A percentile compares a stretch with the other conserved stretches of the same genome.
phyloP scores from a whole-genome alignment of 2,797 vertebrate genomes.

The Falco cherrug region DNA sequence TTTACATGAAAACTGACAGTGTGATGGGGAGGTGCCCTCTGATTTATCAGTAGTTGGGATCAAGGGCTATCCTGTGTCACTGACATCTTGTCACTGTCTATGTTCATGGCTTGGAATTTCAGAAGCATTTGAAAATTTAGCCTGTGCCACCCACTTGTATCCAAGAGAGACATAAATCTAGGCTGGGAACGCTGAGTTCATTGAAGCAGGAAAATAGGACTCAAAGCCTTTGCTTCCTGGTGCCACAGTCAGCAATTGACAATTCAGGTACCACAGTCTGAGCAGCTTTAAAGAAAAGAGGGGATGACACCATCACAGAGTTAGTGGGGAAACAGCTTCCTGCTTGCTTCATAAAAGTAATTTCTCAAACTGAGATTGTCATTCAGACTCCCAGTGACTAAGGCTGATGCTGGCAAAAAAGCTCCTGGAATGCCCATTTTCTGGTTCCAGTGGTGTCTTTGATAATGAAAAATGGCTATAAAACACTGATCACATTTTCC shows the following conservation, averaged over 20 bases:
- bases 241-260: not conserved
- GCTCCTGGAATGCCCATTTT: not conserved
- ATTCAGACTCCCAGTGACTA: not conserved
- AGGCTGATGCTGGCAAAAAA: not conserved
- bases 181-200: not conserved
- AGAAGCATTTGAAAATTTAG: slow-evolving; percentile 14
- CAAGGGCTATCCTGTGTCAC: not conserved
- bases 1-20: not conserved
- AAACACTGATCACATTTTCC: not conserved
- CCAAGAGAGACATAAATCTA: not conserved
- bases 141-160: not conserved
- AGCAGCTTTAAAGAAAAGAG: not conserved
- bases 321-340: not conserved
- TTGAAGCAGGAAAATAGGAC: not conserved
- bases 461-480: not conserved
- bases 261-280: not conserved
- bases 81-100: not conserved
- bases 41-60: not conserved
- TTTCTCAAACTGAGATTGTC: not conserved
- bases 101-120: slow-evolving; percentile 22
- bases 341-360: not conserved
- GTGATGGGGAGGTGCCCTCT: not conserved
- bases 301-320: fast-evolving
- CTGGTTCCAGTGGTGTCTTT: not conserved
- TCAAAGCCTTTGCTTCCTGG: not conserved